phyloP scores from a whole-genome alignment of 2,888 invertebrate genomes.

The Rutpela maculata region DNA sequence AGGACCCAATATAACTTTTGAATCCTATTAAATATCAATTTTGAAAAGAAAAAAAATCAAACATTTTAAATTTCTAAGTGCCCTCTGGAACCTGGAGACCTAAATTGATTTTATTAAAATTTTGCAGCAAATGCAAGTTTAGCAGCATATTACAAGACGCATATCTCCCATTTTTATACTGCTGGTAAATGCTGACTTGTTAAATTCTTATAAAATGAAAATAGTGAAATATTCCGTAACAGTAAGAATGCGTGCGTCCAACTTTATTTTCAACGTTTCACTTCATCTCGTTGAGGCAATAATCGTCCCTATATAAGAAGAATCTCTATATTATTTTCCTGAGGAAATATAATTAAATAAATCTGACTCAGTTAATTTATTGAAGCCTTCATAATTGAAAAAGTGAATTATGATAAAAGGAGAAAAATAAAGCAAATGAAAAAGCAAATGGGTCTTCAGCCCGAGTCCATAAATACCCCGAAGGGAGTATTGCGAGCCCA shows the following conservation, averaged over 20 bases:
- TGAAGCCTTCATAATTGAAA: slow-evolving; percentile 41
- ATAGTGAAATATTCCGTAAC: background rate
- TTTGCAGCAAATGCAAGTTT: too few relatives aligned
- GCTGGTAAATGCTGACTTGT: too few relatives aligned
- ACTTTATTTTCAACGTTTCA: background rate
- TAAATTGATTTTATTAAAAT: too few relatives aligned
- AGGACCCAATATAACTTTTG: too few relatives aligned
- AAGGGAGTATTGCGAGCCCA: slow-evolving; percentile 25
- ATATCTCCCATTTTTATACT: too few relatives aligned
- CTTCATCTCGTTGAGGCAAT: background rate
- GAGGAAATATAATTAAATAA: slow-evolving; percentile 32
- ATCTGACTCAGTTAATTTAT: slow-evolving; percentile 34
- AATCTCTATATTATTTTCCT: slow-evolving; percentile 1
- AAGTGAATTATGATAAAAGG: slow-evolving; percentile 40
- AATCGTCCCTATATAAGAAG: background rate
- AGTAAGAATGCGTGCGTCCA: background rate
- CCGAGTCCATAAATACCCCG: slow-evolving; percentile 32
- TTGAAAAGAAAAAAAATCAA: too few relatives aligned
- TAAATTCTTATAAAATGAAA: background rate
- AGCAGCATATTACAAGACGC: too few relatives aligned
- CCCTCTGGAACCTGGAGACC: too few relatives aligned
- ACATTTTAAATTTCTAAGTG: too few relatives aligned
- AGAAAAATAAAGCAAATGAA: slow-evolving; percentile 39
- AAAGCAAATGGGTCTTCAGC: slow-evolving; percentile 35
- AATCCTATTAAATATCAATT: too few relatives aligned